A percentile compares a stretch with the other conserved stretches of the same genome.
These are phyloP conservation scores for Orthosia gracilis DNA, from an alignment of 2,888 invertebrate species.

Conservation along the genomic window DNA sequence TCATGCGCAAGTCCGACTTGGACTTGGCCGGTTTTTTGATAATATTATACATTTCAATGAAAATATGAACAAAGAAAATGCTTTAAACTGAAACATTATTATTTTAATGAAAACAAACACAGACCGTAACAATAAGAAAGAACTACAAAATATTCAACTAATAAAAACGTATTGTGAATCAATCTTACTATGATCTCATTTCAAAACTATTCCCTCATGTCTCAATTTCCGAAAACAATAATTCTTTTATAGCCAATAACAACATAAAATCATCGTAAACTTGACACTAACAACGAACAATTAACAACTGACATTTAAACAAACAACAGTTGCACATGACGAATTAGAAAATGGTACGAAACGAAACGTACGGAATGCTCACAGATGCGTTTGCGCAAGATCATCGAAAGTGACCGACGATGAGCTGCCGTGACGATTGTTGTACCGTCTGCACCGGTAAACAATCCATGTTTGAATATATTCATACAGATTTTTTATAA, in stretches of 20 bases:
- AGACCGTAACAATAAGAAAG: neutral
- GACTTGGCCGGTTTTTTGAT: too few species aligned
- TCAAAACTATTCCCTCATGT: neutral
- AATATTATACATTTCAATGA: neutral
- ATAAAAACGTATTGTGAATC: constrained; percentile 3
- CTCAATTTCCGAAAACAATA: neutral
- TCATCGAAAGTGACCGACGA: constrained; percentile 83
- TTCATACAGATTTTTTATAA: neutral
- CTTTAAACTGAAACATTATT: neutral
- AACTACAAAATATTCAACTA: neutral
- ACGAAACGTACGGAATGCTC: constrained; percentile 71
- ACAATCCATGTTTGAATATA: constrained; percentile 19
- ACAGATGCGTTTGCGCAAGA: constrained; percentile 78
- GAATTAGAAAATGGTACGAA: constrained; percentile 68
- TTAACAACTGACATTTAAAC: constrained; percentile 52
- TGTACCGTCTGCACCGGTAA: constrained; percentile 74
- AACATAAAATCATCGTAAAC: constrained; percentile 37
- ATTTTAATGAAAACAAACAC: constrained; percentile 8
- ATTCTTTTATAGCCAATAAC: neutral
- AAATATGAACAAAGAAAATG: neutral
- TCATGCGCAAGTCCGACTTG: too few species aligned
- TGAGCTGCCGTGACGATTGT: constrained; percentile 66
- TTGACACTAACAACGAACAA: constrained; percentile 50
- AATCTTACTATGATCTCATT: neutral
- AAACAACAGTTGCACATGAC: constrained; percentile 66